Percentiles rank a stretch among this genome's conserved stretches.
Conservation (phyloP, 2,797 vertebrate genomes). For the Coranthus polyacanthus region DNA sequence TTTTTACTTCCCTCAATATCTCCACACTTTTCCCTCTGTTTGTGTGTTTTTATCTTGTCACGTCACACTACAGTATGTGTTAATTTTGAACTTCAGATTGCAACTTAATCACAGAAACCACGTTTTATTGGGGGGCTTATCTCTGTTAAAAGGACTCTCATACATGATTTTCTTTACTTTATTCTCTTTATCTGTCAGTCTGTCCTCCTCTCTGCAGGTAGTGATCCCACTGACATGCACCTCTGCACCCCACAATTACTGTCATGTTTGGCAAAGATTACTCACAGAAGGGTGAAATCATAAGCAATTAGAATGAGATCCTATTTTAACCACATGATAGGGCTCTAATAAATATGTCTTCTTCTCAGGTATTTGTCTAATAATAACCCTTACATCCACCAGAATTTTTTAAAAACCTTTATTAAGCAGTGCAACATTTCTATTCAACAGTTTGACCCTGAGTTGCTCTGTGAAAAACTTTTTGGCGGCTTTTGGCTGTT, state of each 20-base stretch:
- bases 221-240: conserved; percentile 64
- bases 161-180: conserved; percentile 22
- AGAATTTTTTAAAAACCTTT: no score
- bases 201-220: conserved; percentile 56
- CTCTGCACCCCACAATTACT: conserved; percentile 64
- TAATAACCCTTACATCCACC: conserved; percentile 28
- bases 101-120: conserved; percentile 13
- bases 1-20: conserved; percentile 66
- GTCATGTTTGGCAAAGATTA: conserved; percentile 59
- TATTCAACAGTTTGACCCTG: conserved; percentile 31
- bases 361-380: conserved; percentile 29
- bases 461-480: conserved; percentile 26
- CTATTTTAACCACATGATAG: conserved; percentile 26
- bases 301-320: conserved; percentile 51
- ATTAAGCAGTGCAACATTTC: conserved; percentile 6
- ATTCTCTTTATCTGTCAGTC: conserved; percentile 38
- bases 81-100: no score
- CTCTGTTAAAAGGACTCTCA: conserved; percentile 1
- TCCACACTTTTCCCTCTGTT: conserved; percentile 14
- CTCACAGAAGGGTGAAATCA: conserved; percentile 44
- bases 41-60: conserved; percentile 26
- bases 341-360: neutral
- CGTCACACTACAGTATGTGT: neutral
- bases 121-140: conserved; percentile 29
- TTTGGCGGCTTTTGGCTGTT: conserved; percentile 19